Evolutionary conservation across 2,113 vertebrate genomes (phyloP).

Genomic region (Phalacrocorax carbo): DNA sequence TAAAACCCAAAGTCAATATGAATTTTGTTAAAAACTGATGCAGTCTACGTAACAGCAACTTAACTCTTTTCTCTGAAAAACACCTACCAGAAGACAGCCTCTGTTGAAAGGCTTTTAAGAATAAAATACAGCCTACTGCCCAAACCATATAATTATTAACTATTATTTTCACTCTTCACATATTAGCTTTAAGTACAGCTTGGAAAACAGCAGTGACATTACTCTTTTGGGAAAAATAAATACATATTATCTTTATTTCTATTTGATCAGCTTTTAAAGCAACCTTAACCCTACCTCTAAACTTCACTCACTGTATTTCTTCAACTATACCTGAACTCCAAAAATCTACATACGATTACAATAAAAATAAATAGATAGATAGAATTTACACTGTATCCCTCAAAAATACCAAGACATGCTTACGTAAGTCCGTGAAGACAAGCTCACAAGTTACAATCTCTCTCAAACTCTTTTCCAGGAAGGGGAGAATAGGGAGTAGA

Average conservation of each 20-base stretch:
- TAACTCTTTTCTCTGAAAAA: slow-evolving; percentile 5
- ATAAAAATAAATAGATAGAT: background rate
- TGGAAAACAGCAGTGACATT: background rate
- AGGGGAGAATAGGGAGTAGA: background rate
- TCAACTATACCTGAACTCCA: background rate
- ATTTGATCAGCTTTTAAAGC: background rate
- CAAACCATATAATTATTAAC: background rate
- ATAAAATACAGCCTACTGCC: background rate
- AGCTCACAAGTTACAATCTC: background rate
- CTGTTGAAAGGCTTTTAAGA: background rate
- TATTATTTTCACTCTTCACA: background rate
- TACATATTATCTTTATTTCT: background rate
- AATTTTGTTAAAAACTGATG: background rate
- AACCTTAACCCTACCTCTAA: background rate
- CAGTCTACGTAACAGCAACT: background rate
- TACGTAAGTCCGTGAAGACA: background rate
- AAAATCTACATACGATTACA: background rate
- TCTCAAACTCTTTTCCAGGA: background rate
- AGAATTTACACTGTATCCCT: background rate
- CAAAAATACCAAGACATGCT: background rate
- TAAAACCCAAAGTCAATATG: background rate
- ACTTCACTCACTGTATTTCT: background rate
- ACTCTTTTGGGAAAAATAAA: background rate
- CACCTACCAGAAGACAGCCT: background rate
- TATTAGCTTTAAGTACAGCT: background rate